Conservation (phyloP, 2,888 invertebrate species). For the Aphidoletes aphidimyza region DNA sequence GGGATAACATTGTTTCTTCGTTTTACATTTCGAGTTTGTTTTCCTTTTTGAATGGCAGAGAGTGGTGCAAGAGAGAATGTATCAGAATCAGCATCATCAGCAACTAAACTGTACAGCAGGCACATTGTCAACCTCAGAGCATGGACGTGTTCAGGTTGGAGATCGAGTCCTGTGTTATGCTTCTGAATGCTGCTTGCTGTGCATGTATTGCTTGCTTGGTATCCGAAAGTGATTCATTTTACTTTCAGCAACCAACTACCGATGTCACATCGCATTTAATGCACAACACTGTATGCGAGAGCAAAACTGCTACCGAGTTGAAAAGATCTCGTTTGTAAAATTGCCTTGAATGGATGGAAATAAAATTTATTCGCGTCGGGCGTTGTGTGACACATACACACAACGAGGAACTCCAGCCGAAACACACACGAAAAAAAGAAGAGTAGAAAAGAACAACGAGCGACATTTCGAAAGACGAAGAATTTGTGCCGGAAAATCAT, state of each 20-base stretch:
- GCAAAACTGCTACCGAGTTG: conserved; percentile 48
- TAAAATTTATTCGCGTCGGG: conserved; percentile 46
- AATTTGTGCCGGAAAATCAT: conserved; percentile 49
- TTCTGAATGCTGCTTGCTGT: background rate
- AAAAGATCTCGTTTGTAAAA: conserved; percentile 43
- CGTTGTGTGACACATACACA: background rate
- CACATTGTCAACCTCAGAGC: conserved; percentile 55
- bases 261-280: conserved; percentile 46
- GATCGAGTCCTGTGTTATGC: background rate
- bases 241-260: conserved; percentile 46
- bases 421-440: background rate
- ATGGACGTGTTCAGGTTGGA: background rate
- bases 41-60: conserved; percentile 35
- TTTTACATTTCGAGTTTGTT: background rate
- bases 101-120: conserved; percentile 30
- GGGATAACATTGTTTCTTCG: conserved; percentile 55
- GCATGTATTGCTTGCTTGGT: background rate
- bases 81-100: conserved; percentile 51
- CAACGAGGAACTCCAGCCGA: too few species aligned
- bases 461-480: background rate
- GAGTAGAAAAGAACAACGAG: background rate
- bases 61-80: conserved; percentile 43
- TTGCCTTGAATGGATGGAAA: conserved; percentile 20
- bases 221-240: conserved; percentile 42
- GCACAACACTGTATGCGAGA: conserved; percentile 3